phyloP scores from a whole-genome alignment of 1,140 invertebrate species.

The Cyphomyrmex costatus region DNA sequence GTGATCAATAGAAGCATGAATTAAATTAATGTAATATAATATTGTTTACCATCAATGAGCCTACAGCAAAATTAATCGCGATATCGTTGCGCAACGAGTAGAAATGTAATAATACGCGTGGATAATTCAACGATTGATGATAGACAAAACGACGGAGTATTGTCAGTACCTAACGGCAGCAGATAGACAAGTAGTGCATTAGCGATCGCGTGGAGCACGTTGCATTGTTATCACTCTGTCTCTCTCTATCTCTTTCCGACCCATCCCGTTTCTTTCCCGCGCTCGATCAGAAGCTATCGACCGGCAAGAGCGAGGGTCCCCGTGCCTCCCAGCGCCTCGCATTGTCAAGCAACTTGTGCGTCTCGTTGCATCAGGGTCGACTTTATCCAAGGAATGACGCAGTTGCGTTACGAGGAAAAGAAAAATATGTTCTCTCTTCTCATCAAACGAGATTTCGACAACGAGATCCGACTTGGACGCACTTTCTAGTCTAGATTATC shows the following conservation, averaged over 20 bases:
- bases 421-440: not conserved
- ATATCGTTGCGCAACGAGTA: not conserved
- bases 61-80: not conserved
- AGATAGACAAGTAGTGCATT: not conserved
- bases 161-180: not conserved
- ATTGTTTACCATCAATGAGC: not conserved
- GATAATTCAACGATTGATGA: not conserved
- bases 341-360: not conserved
- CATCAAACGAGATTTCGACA: not conserved
- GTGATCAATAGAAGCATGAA: not conserved
- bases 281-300: slow-evolving; percentile 70
- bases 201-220: slow-evolving; percentile 67
- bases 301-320: slow-evolving; percentile 39
- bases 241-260: slow-evolving; percentile 53
- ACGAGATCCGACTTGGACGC: not conserved
- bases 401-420: not conserved
- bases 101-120: not conserved
- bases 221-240: slow-evolving; percentile 79
- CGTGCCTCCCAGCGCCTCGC: slow-evolving; percentile 2
- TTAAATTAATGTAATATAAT: slow-evolving; percentile 2
- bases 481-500: slow-evolving; percentile 10
- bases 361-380: slow-evolving; percentile 35
- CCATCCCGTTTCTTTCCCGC: slow-evolving; percentile 34
- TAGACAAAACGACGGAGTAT: not conserved
- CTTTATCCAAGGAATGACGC: not conserved